Base-by-base conservation (phyloP, 2,888 invertebrate genomes). In the Ormyrus labotus region DNA sequence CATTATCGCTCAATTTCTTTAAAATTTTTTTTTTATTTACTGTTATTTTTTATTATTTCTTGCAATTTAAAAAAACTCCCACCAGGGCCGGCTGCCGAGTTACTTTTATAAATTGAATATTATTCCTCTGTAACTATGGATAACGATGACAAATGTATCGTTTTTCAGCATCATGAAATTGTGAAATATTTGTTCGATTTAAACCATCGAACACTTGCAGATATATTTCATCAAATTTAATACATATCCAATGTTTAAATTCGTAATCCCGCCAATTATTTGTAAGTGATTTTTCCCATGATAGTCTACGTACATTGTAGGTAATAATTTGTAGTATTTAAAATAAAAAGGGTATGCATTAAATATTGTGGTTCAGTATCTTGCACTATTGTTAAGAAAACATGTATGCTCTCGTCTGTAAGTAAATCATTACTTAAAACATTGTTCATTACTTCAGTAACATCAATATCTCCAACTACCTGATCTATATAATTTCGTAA, bases 181-280 rank as follows among this genome's bases (percentile, higher is more conserved):
- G 19, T 19, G 65, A 2, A 9, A 5, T 51, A 51, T 1, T 4
- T 51, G 13, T 67, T 7, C 65, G 51, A 67, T 67, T 67, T 1
- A 34, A 0, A 34, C 67, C 51, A 34, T 67, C 53, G 19, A 53
- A 67, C 8, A 67, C 34, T 53, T 53, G 51, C 53, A 67, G 19
- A 67, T 67, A 4, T 10, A 10, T 9, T 0, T 58, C 70, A 70
- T 70, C 60, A 60, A 13, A 70, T 5, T 13, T 11, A 3, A 58
- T 58, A 6, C 57, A 57, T 9, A 70, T 70, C 70, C 60, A 70
- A 11, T 70, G 70, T 60, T 70, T 1, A 60, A 50, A 60, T 8
- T 70, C 13, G 0, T n/a, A 8, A 19, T 60, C 58, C 50, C 70
- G 8, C 48, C 57, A 48, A 58, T 70, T 48, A 70, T 60, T 60